These are phyloP conservation scores for Actinopyga echinites DNA, from an alignment of 53 echinoderm and acorn worm genomes.

Conservation along the genomic window DNA sequence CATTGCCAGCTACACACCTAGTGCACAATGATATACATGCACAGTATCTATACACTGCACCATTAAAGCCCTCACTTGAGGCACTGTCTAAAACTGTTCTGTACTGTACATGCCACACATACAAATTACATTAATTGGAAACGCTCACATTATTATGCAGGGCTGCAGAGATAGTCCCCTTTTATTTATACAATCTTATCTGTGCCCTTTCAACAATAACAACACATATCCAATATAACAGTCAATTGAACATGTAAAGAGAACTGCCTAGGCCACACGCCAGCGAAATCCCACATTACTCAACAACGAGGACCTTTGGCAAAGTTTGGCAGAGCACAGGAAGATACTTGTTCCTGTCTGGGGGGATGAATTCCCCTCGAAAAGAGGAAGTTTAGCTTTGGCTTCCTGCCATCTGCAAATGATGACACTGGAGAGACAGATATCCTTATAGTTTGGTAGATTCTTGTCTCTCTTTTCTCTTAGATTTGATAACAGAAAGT, in stretches of 20 bases:
- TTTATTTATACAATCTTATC: neutral
- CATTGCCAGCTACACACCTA: too few species aligned
- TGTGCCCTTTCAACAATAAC: too few species aligned
- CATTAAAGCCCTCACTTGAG: too few species aligned
- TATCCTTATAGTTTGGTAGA: too few species aligned
- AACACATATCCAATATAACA: neutral
- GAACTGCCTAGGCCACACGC: neutral
- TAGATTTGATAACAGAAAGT: too few species aligned
- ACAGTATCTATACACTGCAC: too few species aligned
- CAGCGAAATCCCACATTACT: neutral
- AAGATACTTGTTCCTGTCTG: slow-evolving; percentile 6
- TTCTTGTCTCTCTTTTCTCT: too few species aligned
- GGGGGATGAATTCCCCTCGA: neutral
- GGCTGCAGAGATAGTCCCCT: neutral
- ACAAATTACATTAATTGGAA: too few species aligned
- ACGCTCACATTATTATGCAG: too few species aligned
- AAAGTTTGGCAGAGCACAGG: neutral
- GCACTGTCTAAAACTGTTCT: too few species aligned
- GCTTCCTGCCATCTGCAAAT: slow-evolving; percentile 33
- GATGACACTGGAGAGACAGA: neutral
- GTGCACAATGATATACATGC: too few species aligned
- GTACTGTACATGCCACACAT: too few species aligned
- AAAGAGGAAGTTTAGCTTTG: slow-evolving; percentile 16
- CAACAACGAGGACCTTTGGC: neutral
- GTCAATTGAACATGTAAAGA: neutral